Base-by-base conservation (phyloP, 2,113 vertebrate genomes). In the Tinamus guttatus region DNA sequence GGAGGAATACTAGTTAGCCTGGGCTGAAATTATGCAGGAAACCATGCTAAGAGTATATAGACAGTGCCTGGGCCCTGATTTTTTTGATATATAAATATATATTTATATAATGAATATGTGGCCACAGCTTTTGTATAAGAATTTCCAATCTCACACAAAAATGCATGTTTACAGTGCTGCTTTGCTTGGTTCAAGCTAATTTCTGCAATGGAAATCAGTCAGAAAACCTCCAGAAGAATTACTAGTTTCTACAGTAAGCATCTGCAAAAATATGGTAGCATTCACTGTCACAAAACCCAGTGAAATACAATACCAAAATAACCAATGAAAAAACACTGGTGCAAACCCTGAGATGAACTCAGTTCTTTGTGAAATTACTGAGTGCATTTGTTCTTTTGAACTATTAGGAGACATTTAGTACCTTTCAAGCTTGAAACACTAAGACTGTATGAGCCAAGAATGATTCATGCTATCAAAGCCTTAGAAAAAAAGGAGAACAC, bases 381-480 rank as follows among this genome's bases (percentile, higher is more conserved):
- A 90, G n/a, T 71, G 40, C 14, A 49, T 88, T 70, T 78, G 59
- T 92, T 89, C 90, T 94, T 96, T 93, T 94, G 83, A 96, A 94
- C 80, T 86, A 69, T 65, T 54, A 22, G 14, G 38, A 91, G 51
- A 47, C 76, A 63, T 49, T 38, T 52, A 43, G 58, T 84, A 86
- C 30, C 65, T 92, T 79, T 95, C 90, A 94, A 81, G 86, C 70
- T 88, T 89, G 88, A 95, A 93, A 86, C 75, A 75, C 32, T 93
- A 65, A 85, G 65, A 51, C 27, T 58, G 2, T 19, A 62, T 88
- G 20, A 96, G 74, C 80, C 90, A 96, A 90, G 77, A 87, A 92
- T 92, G 92, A 96, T 76, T 96, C 93, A 96, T 16, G 64, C 6
- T 69, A 80, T 79, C 69, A 93, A 90, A 85, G 65, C 43, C 49